Evolutionary conservation across 1,140 invertebrate species (phyloP), one percentile per base, ranked within the genome.

Genomic region (Campoletis sonorensis): DNA sequence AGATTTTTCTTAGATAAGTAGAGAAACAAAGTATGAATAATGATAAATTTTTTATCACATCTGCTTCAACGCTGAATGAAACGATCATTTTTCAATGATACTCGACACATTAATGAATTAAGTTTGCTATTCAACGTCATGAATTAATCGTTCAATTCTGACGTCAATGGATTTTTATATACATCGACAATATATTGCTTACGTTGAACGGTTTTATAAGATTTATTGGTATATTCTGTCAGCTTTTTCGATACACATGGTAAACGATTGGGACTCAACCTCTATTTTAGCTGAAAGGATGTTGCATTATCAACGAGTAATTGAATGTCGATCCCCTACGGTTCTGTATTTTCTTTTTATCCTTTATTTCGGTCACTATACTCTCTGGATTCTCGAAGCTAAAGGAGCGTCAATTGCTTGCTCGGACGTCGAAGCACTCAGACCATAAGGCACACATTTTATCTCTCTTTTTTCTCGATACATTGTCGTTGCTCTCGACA

Each of bases 331-430:
- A 23, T 64, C 8, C 61, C n/a, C n/a, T 45, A 45, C 18, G 23
- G 61, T 64, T 26, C 4, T 64, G 26, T 23, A 64, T 64, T 64
- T 64, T 64, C 26, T 64, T 26, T 61, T 27, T 27, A 27, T 64
- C 26, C 61, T 64, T 64, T 26, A 64, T 64, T 64, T 64, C 61
- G 61, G 23, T 23, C 61, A 64, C 61, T 64, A 64, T 61, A 61
- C 23, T 61, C 23, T 61, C 18, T 61, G 7, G 23, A 64, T 64
- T n/a, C 23, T 64, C 11, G 61, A n/a, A 54, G 18, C 51, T 26
- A 23, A 23, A 64, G 61, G 61, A 27, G n/a, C 61, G 61, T 64
- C n/a, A 64, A 64, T 64, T 64, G 61, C 61, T 64, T 64, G 61
- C 61, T 64, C 23, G 61, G 61, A 23, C 61, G 23, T 64, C 61